Percentiles rank a stretch among this genome's conserved stretches.
Evolutionary conservation across 2,888 invertebrate species (phyloP).

Genomic region (Eilema sororculum): DNA sequence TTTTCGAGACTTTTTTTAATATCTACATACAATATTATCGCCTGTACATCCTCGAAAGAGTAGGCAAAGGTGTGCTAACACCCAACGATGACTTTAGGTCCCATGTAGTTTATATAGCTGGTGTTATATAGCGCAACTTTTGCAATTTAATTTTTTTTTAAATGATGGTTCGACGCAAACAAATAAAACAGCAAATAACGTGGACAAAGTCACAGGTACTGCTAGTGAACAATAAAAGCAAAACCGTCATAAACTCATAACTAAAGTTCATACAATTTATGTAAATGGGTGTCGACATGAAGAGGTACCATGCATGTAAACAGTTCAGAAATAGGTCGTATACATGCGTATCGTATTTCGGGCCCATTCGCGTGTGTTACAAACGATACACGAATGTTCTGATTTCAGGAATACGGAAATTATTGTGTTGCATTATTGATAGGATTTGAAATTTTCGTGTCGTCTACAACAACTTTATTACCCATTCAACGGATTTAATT

Average conservation of each 20-base stretch:
- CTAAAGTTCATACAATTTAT: slow-evolving; percentile 22
- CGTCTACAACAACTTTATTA: neutral
- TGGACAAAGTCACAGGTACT: too few relatives aligned
- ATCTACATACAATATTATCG: too few relatives aligned
- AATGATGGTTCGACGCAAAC: too few relatives aligned
- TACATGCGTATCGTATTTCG: neutral
- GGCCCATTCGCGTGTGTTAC: neutral
- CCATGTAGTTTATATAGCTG: too few relatives aligned
- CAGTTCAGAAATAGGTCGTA: neutral
- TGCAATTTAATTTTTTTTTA: too few relatives aligned
- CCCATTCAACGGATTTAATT: too few relatives aligned
- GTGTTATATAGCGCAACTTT: too few relatives aligned
- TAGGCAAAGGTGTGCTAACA: too few relatives aligned
- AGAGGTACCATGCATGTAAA: slow-evolving; percentile 12
- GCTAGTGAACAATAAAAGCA: neutral
- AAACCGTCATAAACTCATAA: slow-evolving; percentile 12
- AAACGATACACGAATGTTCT: neutral
- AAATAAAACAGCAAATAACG: too few relatives aligned
- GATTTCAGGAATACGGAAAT: neutral
- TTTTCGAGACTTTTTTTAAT: too few relatives aligned
- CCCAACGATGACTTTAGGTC: too few relatives aligned
- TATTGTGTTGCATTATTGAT: slow-evolving; percentile 2
- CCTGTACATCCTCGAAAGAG: too few relatives aligned
- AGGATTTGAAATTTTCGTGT: neutral
- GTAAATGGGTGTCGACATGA: slow-evolving; percentile 16